Evolutionary conservation across 2,888 invertebrate species (phyloP).

Genomic region (Synergus umbraculus): DNA sequence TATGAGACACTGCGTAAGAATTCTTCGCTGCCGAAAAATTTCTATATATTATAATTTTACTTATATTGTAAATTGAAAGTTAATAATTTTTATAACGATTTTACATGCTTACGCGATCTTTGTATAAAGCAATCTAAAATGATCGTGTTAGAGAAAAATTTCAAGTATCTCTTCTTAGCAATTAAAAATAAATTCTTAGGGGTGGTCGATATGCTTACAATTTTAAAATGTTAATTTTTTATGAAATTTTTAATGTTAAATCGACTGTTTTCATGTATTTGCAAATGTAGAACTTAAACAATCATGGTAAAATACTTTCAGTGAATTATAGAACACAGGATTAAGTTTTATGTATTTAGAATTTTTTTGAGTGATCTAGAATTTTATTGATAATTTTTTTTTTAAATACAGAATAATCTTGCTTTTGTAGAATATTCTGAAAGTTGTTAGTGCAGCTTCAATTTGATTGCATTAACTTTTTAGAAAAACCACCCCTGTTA

Average conservation of each 20-base stretch:
- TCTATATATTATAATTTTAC: background rate
- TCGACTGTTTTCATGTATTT: background rate
- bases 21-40: background rate
- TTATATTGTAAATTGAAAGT: slow-evolving; percentile 6
- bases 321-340: no score
- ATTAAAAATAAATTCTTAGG: background rate
- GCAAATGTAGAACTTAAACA: background rate
- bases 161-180: background rate
- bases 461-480: no score
- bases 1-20: background rate
- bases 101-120: background rate
- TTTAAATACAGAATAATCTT: no score
- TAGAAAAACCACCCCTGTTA: background rate
- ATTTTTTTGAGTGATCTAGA: no score
- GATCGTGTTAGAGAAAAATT: background rate
- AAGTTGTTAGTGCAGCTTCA: no score
- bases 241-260: background rate
- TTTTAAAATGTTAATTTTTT: background rate
- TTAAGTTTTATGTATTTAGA: no score
- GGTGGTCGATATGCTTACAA: background rate
- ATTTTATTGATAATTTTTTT: no score
- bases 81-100: background rate
- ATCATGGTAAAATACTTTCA: background rate
- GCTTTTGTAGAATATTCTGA: no score
- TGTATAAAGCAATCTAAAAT: no score